A percentile compares a stretch with the other conserved stretches of the same genome.
Conservation (phyloP, 2,797 vertebrate species). For the Lepilemur septentrionalis region DNA sequence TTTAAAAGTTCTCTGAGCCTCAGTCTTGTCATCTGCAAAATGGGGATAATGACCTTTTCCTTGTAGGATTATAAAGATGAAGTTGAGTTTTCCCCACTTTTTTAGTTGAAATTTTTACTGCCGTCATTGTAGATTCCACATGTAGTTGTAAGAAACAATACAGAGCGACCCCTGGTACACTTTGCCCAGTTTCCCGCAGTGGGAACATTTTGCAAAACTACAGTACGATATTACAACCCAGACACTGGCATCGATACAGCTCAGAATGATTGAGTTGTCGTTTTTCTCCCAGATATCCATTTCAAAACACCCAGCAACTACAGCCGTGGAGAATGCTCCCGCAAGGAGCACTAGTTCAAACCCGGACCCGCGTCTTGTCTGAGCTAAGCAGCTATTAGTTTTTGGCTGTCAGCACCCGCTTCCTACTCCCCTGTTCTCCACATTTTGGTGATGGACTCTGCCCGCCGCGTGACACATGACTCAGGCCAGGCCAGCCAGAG, state of each 20-base stretch:
- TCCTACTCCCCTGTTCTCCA: background rate
- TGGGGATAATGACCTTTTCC: background rate
- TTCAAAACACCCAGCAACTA: background rate
- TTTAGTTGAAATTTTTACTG: background rate
- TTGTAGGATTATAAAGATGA: background rate
- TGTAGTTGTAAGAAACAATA: background rate
- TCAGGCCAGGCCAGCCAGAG: background rate
- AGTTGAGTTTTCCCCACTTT: background rate
- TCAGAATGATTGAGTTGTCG: background rate
- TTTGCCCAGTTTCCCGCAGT: background rate
- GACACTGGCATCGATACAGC: too few relatives aligned
- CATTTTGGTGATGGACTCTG: too few relatives aligned
- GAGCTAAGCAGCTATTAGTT: background rate
- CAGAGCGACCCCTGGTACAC: background rate
- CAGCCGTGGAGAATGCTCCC: background rate
- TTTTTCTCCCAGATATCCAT: background rate
- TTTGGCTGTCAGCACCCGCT: background rate
- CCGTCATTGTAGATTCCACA: background rate
- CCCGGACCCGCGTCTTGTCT: background rate
- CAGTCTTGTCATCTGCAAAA: background rate
- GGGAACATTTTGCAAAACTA: background rate
- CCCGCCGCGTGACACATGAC: accelerated
- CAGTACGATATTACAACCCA: background rate
- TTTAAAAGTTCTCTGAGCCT: background rate
- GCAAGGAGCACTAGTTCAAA: background rate